These are phyloP conservation scores for Drosophila flavopinicola DNA, from an alignment of 2,888 invertebrate species.

Conservation along the genomic window DNA sequence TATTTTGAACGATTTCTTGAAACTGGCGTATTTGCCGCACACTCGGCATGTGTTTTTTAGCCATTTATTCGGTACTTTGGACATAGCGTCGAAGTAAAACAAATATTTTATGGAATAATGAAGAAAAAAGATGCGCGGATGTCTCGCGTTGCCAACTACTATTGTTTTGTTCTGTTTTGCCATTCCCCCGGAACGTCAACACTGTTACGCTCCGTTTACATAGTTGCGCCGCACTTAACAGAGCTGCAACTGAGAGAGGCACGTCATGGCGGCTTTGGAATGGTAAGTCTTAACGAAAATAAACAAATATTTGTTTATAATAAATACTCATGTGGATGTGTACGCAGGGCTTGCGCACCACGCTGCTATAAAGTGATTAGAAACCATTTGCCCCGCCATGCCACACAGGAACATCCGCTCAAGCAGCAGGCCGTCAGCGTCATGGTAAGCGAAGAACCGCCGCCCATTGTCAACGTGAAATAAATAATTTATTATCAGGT, in stretches of 20 bases:
- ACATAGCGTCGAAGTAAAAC: slow-evolving; percentile 55
- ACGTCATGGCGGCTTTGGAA: slow-evolving; percentile 65
- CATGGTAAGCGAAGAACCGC: slow-evolving; percentile 12
- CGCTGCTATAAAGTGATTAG: slow-evolving; percentile 75
- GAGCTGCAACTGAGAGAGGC: slow-evolving; percentile 7
- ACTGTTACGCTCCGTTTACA: slow-evolving; percentile 13
- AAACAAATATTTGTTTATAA: slow-evolving; percentile 37
- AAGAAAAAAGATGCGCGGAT: slow-evolving; percentile 50
- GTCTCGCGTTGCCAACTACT: slow-evolving; percentile 50
- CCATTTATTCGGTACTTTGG: slow-evolving; percentile 56
- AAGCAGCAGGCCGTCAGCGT: slow-evolving; percentile 85
- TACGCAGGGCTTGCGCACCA: slow-evolving; percentile 79
- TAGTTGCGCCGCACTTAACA: slow-evolving; percentile 10
- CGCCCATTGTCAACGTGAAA: slow-evolving; percentile 7
- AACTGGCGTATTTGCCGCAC: slow-evolving; percentile 68
- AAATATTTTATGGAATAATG: slow-evolving; percentile 21
- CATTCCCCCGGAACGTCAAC: slow-evolving; percentile 38
- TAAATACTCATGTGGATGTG: not conserved
- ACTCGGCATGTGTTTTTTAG: slow-evolving; percentile 69
- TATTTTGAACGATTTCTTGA: slow-evolving; percentile 64
- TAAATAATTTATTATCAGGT: slow-evolving; percentile 81
- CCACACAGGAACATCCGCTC: slow-evolving; percentile 86
- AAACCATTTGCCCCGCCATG: slow-evolving; percentile 68
- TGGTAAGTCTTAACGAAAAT: slow-evolving; percentile 55
- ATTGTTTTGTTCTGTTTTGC: slow-evolving; percentile 17